Base-by-base conservation (phyloP, 2,888 invertebrate genomes). In the Cylindroiulus punctatus region DNA sequence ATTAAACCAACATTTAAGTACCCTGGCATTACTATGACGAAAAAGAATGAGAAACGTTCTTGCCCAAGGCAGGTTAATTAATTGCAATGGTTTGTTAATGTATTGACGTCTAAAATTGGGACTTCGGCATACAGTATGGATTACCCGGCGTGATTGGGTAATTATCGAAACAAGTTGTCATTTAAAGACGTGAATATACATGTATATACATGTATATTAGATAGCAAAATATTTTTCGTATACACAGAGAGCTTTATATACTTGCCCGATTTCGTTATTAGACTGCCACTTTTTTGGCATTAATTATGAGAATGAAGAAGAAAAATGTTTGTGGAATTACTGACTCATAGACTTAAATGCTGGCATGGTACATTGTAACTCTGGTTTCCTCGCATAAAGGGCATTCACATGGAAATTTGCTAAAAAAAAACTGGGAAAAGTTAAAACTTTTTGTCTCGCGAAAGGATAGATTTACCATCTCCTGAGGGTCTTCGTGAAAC, bases 401-500 rank as follows among this genome's bases (percentile, higher is more conserved):
- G 52, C 52, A 52, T 52, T 52, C 52, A 52, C 52, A 52, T 52
- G 19, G n/a, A 52, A 52, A 47, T 47, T 47, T 0, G 19, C 8
- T 3, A n/a, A 4, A 52, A 52, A 52, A 52, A 52, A 52, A 19
- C 5, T 3, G 47, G 47, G 14, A 47, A 47, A 47, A 14, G 19
- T 52, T 52, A n/a, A 3, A n/a, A 19, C n/a, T 52, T 52, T 52
- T 52, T 52, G 52, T n/a, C 5, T 0, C 52, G n/a, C n/a, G 52
- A n/a, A 52, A 52, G 19, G 52, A 52, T 19, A n/a, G n/a, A 52
- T 52, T 52, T 52, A 52, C 52, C n/a, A n/a, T 52, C 52, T 52
- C 52, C 52, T n/a, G 52, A 52, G 52, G 52, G 52, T n/a, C 52
- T 52, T 52, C 52, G 52, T 52, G 52, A 52, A 52, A 52, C 52